Base-by-base conservation (phyloP, 2,113 vertebrate genomes). In the Anser brachyrhynchus region DNA sequence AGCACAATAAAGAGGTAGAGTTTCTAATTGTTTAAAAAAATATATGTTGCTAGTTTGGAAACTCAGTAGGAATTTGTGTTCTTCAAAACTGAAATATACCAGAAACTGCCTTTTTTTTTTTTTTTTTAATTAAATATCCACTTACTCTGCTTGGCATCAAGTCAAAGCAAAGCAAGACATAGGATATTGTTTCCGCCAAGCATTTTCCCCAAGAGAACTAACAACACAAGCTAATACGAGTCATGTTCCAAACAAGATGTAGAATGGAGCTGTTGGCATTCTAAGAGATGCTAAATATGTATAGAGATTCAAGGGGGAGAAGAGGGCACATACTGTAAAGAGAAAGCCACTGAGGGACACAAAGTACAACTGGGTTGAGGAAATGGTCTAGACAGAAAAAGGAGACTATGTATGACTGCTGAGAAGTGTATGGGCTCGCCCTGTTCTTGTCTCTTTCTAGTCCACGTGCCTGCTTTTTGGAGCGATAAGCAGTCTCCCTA, bases 341-440 rank as follows among this genome's bases (percentile, higher is more conserved):
- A 54, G 3, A 70, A 43, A 69, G 33, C 7, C 7, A 22, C 25
- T 17, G 22, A 43, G 11, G 29, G 14, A 33, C 17, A 49, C 2
- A 6, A 49, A 16, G 3, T 44, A 37, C 43, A 17, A 3, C n/a
- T 18, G 51, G 22, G 29, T 1, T 61, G 16, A 71, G 29, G 25
- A 62, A 29, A 33, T 18, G 2, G 13, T 51, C 26, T 18, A 25
- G 33, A 31, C 5, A 3, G 51, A 37, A 25, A 64, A 29, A 1
- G 31, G 58, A 76, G 44, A 64, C 7, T 18, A 31, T 0, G 0
- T 8, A 6, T 4, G 13, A 64, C 25, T 37, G 35, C 16, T 1
- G 1, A 59, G 37, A 31, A 84, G 33, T 9, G 22, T 20, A 9
- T 1, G 4, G 41, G 22, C 41, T 46, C 25, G 25, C 35, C 29